Base-by-base conservation (phyloP, 2,888 invertebrate species). In the Didymodactylos carnosus region DNA sequence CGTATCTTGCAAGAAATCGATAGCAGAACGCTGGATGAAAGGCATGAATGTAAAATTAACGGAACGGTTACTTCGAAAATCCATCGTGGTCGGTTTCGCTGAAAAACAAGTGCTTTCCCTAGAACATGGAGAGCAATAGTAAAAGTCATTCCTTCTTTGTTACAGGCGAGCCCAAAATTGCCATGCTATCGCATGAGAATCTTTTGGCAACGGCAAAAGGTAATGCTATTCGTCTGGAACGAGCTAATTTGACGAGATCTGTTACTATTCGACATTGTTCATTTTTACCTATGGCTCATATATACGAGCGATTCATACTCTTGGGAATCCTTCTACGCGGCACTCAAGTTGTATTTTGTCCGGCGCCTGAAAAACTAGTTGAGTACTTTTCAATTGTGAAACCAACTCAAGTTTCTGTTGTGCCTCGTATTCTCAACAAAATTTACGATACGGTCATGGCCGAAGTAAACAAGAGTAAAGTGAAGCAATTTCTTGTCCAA, bases 211-310 rank as follows among this genome's bases (percentile, higher is more conserved):
- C 49, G 1, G 23, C 49, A 23, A 49, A 49, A 49, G 49, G 49
- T 49, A 14, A 49, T 49, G 8, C 25, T 23, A 8, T 49, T 3
- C 49, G 49, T 49, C 7, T 49, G 11, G n/a, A 3, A 3, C 10
- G 3, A 49, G 49, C 49, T 23, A 49, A 49, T 49, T 23, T 49
- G 8, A 23, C 8, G 13, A 23, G 2, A 3, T 25, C 49, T 3
- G 3, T 49, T 16, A 49, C 49, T 49, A 70, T 70, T 39, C 16
- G 73, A 29, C 70, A 82, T 75, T 89, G 97, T 80, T 94, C 94
- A 77, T 98, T 94, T 85, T 87, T 98, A 78, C 97, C 97, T 1
- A 85, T 98, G 79, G 94, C 97, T 16, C 97, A 97, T 84, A 95
- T 95, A 92, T 88, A 95, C 80, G 97, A 97, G 85, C 87, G 95